Conservation (phyloP, 2,797 vertebrate species). For the Galagoides demidoff region DNA sequence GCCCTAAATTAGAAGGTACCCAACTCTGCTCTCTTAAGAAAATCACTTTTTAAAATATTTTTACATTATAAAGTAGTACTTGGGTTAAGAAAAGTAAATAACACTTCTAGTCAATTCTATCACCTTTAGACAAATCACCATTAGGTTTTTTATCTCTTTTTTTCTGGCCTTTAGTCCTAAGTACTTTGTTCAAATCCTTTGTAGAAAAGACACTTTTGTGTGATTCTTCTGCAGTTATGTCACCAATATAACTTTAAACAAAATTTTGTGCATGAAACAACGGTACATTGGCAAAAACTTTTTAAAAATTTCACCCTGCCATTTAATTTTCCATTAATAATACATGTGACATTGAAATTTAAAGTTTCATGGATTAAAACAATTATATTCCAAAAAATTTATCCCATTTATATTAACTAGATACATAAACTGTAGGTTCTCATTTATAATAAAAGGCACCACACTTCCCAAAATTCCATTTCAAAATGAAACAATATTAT, state of each 20-base stretch:
- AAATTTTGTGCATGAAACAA: not conserved
- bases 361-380: not conserved
- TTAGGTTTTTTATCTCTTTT: not conserved
- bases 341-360: not conserved
- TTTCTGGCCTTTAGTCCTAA: not conserved
- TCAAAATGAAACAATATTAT: not conserved
- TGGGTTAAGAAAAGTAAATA: not conserved
- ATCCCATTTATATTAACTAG: constrained; percentile 43
- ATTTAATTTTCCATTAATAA: constrained; percentile 17
- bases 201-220: constrained; percentile 25
- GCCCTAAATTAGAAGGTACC: not conserved
- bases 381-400: constrained; percentile 30
- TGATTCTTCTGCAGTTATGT: not conserved
- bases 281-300: not conserved
- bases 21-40: not conserved
- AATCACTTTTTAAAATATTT: constrained; percentile 42
- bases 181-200: not conserved
- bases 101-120: not conserved
- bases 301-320: not conserved
- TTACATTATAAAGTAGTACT: constrained; percentile 20
- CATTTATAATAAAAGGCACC: constrained; percentile 33
- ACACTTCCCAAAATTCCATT: constrained; percentile 37
- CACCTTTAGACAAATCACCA: not conserved
- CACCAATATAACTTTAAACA: constrained; percentile 45
- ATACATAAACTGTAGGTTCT: not conserved